Conservation (phyloP, 1,140 invertebrate species). For the Tetranychus urticae region DNA sequence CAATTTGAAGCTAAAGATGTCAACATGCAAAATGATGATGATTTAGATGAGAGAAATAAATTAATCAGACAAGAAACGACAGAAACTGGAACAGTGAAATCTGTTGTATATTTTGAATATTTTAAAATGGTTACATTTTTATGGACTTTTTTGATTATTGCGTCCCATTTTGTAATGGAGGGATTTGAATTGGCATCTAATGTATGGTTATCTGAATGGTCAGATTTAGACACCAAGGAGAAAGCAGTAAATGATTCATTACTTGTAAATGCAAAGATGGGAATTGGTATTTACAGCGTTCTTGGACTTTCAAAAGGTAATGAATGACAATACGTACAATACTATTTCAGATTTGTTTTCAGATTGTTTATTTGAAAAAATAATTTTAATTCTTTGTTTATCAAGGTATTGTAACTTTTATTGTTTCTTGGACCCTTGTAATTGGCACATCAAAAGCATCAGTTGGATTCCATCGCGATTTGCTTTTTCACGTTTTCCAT, state of each 20-base stretch:
- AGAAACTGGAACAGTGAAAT: constrained; percentile 8
- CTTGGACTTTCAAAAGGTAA: background rate
- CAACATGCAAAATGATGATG: too few relatives aligned
- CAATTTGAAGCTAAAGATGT: background rate
- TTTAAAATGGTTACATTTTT: constrained; percentile 1
- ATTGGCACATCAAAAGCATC: constrained; percentile 8
- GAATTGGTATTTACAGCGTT: background rate
- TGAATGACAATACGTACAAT: background rate
- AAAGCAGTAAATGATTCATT: constrained; percentile 25
- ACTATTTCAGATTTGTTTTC: background rate
- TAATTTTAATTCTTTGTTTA: background rate
- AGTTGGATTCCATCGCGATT: constrained; percentile 3
- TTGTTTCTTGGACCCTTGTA: background rate
- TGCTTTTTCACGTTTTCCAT: constrained; percentile 11
- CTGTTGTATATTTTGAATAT: constrained; percentile 2
- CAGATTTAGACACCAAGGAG: constrained; percentile 12
- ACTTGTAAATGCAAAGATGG: constrained; percentile 61
- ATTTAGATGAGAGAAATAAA: constrained; percentile 22
- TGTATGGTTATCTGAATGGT: constrained; percentile 21
- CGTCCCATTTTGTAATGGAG: constrained; percentile 5
- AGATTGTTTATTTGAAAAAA: background rate
- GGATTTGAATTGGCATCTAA: constrained; percentile 17
- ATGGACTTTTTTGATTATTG: background rate
- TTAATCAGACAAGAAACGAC: constrained; percentile 20
- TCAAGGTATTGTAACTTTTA: background rate